Evolutionary conservation across 2,888 invertebrate genomes (phyloP).

Genomic region (Acanthosoma haemorrhoidale): DNA sequence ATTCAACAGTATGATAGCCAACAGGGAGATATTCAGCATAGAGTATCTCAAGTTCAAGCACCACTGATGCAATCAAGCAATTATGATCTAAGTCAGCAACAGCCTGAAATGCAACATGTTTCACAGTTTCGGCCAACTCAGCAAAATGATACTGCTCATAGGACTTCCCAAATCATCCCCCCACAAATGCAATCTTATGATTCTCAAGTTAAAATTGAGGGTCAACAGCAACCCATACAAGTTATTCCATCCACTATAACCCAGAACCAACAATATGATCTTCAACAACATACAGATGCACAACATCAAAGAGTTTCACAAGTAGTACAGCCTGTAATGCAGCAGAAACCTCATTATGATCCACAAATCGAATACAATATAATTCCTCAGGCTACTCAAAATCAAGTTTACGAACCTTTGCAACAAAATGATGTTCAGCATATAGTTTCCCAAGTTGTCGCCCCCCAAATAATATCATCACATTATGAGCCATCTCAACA

Average conservation of each 20-base stretch:
- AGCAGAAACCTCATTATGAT: background rate
- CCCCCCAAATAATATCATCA: too few relatives aligned
- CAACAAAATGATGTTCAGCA: background rate
- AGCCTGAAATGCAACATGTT: slow-evolving; percentile 50
- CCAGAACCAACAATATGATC: background rate
- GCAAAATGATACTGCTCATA: slow-evolving; percentile 26
- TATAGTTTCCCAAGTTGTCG: slow-evolving; percentile 45
- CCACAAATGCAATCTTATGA: background rate
- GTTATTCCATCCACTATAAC: background rate
- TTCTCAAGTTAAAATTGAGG: background rate
- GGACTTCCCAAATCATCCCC: slow-evolving; percentile 28
- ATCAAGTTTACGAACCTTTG: background rate
- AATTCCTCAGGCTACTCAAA: background rate
- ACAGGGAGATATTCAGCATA: slow-evolving; percentile 29
- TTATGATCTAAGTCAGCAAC: slow-evolving; percentile 46
- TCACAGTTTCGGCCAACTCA: slow-evolving; percentile 42
- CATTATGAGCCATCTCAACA: background rate
- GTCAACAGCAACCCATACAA: background rate
- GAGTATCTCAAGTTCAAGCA: slow-evolving; percentile 35
- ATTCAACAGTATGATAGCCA: slow-evolving; percentile 3
- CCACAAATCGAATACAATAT: background rate
- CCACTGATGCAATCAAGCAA: slow-evolving; percentile 16
- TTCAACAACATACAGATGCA: background rate
- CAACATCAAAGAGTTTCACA: too few relatives aligned
- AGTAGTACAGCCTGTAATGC: background rate